A percentile compares a stretch with the other conserved stretches of the same genome.
Conservation (phyloP, 64 coral and sea anemone species). For the Exaiptasia diaphana region DNA sequence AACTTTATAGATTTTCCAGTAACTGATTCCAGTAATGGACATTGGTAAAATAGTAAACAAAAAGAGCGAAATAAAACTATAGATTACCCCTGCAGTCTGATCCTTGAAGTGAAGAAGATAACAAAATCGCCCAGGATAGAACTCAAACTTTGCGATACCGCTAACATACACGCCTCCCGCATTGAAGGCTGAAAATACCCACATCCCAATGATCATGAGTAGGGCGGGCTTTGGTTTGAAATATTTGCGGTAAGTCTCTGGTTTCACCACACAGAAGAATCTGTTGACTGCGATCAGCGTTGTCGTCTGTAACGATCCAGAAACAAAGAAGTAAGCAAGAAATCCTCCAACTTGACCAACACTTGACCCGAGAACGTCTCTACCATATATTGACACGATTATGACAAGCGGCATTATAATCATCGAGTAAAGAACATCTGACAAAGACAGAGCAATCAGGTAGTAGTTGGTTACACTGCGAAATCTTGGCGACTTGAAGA, state of each 20-base stretch:
- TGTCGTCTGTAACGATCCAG: slow-evolving; percentile 5
- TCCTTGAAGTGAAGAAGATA: background rate
- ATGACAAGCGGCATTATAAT: background rate
- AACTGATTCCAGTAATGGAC: background rate
- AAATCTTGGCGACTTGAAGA: slow-evolving; percentile 21
- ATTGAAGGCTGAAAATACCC: background rate
- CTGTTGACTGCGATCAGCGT: slow-evolving; percentile 35
- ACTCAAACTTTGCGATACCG: background rate
- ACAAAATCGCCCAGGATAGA: background rate
- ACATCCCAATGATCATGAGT: background rate
- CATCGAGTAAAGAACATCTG: slow-evolving; percentile 11
- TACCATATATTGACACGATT: background rate
- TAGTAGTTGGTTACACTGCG: slow-evolving; percentile 36
- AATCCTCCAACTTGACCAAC: slow-evolving; percentile 10
- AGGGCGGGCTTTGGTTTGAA: background rate
- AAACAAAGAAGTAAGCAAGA: slow-evolving; percentile 1
- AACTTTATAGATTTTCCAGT: slow-evolving; percentile 15
- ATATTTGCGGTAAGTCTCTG: slow-evolving; percentile 6
- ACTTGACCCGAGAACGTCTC: background rate
- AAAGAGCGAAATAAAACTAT: background rate
- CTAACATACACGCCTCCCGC: background rate
- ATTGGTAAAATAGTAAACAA: background rate
- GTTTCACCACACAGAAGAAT: slow-evolving; percentile 22
- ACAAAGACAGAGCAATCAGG: slow-evolving; percentile 15
- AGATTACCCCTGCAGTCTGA: background rate